Base-by-base conservation (phyloP, 2,797 vertebrate genomes). In the Triplophysa bombifrons region DNA sequence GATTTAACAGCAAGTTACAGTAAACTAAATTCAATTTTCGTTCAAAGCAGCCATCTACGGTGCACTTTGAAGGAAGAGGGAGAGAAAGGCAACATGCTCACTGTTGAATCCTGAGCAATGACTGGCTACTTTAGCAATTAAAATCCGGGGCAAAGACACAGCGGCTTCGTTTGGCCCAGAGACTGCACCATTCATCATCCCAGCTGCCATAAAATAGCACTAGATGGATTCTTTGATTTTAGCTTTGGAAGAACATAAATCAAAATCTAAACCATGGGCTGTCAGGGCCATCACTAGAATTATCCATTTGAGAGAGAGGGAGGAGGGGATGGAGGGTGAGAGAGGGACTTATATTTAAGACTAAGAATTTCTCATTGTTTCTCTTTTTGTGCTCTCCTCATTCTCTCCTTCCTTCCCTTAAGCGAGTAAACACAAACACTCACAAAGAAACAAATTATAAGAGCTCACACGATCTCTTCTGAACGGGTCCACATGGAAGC, bases 221-320 rank as follows among this genome's bases (percentile, higher is more conserved):
- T 96, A 98, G 97, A 99, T 99, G 97, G 97, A 99, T 98, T 99
- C 96, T 98, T 99, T 98, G 97, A 98, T 98, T 99, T 99, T 98
- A 98, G 96, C 95, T 98, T 98, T 96, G 95, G 96, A 97, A 98
- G 96, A 98, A 97, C 97, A 99, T 99, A 98, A 98, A 99, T 99
- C 97, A 99, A 98, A 98, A 98, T 98, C 96, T 99, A 98, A 98
- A 98, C 95, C 96, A 94, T 89, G 91, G 94, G 94, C 96, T 98
- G 97, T 99, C 97, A 99, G 93, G 94, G 93, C 93, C 95, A 96
- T 99, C 97, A 98, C 96, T 94, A 95, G 95, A 96, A 98, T 98
- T 98, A 98, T 96, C 96, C 96, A 96, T 96, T 95, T 95, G 96
- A 98, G 96, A 97, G 96, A 95, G 89, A 87, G 67, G 66, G 78